Conservation (phyloP, 2,113 vertebrate genomes). For the Donacobius atricapilla region DNA sequence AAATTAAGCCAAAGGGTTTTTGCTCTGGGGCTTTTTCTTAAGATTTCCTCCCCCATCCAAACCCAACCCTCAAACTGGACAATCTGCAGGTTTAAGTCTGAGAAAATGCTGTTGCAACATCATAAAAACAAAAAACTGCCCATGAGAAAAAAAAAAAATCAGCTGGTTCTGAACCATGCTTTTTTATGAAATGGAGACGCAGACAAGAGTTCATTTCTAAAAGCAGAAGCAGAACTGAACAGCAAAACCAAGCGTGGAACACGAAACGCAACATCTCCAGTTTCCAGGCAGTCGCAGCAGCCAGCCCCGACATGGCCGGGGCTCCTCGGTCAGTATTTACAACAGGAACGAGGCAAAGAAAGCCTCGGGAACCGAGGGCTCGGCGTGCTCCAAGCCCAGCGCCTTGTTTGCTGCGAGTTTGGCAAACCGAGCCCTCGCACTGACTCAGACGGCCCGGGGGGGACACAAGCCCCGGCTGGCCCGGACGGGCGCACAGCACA, state of each 20-base stretch:
- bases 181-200: not conserved
- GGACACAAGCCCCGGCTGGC: constrained; percentile 19
- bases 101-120: not conserved
- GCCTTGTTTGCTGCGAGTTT: not conserved
- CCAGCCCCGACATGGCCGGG: not conserved
- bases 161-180: not conserved
- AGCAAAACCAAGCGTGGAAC: not conserved
- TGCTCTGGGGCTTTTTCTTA: not conserved
- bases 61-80: not conserved
- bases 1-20: not conserved
- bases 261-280: not conserved
- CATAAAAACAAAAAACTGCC: constrained; percentile 22
- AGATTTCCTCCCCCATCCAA: not conserved
- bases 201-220: not conserved
- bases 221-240: constrained; percentile 13
- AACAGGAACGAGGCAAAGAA: not conserved
- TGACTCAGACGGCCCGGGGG: not conserved
- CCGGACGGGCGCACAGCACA: not conserved
- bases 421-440: not conserved
- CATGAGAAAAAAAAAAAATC: not conserved
- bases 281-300: not conserved
- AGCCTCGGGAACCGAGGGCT: accelerated
- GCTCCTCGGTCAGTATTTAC: not conserved
- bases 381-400: accelerated
- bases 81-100: not conserved